Conservation (phyloP, 2,888 invertebrate genomes). For the Rapana venosa region DNA sequence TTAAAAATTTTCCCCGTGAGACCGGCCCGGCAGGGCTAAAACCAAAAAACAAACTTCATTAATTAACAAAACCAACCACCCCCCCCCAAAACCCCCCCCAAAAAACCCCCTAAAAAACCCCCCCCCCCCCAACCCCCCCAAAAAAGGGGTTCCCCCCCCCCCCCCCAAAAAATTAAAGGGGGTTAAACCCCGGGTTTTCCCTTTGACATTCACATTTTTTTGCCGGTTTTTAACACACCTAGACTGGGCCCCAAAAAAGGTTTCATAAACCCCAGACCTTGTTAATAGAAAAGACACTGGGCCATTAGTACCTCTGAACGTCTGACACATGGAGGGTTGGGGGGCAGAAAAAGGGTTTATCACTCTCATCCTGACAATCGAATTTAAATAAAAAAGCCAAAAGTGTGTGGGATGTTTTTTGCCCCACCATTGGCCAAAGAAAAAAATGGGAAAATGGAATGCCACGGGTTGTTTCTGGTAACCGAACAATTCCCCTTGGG, state of each 20-base stretch:
- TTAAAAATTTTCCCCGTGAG: background rate
- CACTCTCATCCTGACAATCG: background rate
- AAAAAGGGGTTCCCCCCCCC: no score
- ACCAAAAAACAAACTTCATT: no score
- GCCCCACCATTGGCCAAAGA: background rate
- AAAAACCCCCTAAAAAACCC: background rate
- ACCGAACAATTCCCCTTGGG: no score
- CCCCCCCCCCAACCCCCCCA: no score
- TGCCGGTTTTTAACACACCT: no score
- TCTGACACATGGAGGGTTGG: background rate
- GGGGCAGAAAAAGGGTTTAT: background rate
- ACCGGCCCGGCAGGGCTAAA: slow-evolving; percentile 9
- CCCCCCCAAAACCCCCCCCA: no score
- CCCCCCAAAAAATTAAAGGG: background rate
- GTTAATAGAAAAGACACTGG: background rate
- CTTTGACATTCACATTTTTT: background rate
- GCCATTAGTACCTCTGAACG: background rate
- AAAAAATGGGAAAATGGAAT: background rate
- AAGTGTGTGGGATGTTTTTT: background rate
- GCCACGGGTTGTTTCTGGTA: background rate
- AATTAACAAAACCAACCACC: no score
- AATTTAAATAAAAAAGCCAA: background rate
- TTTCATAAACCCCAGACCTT: background rate
- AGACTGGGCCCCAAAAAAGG: background rate
- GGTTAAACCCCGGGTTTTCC: background rate